Base-by-base conservation (phyloP, 2,797 vertebrate species). In the Coracias cyanogaster region DNA sequence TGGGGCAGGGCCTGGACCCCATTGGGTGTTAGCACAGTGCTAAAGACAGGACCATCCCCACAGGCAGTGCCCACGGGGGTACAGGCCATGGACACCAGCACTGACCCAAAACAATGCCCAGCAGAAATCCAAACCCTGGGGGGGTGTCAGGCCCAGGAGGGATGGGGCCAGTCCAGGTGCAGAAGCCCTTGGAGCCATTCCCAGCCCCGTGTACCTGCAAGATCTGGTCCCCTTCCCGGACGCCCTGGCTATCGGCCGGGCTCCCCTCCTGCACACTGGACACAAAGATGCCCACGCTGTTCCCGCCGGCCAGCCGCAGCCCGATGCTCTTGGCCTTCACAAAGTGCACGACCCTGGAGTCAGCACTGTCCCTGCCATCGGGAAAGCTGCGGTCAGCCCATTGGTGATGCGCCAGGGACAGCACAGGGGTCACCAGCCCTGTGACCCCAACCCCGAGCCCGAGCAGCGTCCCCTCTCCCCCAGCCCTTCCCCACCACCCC, bases 241-340 rank as follows among this genome's bases (percentile, higher is more conserved):
- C 96, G 3, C 99, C 99, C 95, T 99, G 98, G 18, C 83, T 92
- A 3, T 98, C 98, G 0, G 99, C 99, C 0, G 98, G 98, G 96
- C 99, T 99, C 87, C 99, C 99, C 3, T 98, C 98, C 93, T 99
- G 99, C 91, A 99, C 98, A 0, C 98, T 98, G 0, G 99, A 98
- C 20, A 99, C 99, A 12, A 99, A 99, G 97, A 99, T 99, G 51
- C 99, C 99, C 4, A 99, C 98, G 1, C 99, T 99, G 0, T 99
- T 99, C 43, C 99, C 99, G 0, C 99, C 99, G 0, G 99, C 98
- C 43, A 99, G 98, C 71, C 98, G 98, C 80, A 99, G 97, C 29
- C 99, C 99, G 1, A 99, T 94, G 3, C 97, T 99, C 76, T 97
- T 96, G 65, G 98, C 99, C 94, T 99, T 99, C 88, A 97, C 49